Percentiles rank a stretch among this genome's conserved stretches.
These are phyloP conservation scores for Okamejei kenojei DNA, from an alignment of 2,797 vertebrate species.

Conservation along the genomic window DNA sequence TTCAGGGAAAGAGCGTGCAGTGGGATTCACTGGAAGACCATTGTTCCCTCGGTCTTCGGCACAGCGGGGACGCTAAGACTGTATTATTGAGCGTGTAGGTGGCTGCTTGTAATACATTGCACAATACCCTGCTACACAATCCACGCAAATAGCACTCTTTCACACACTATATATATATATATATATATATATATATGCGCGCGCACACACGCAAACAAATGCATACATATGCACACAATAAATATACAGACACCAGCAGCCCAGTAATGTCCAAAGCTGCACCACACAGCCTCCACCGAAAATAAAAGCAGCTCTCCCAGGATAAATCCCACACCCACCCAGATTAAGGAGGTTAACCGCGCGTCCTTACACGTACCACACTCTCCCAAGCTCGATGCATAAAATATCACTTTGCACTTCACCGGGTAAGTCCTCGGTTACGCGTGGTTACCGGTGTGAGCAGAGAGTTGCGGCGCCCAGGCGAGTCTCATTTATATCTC, in stretches of 20 bases:
- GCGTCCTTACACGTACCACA: neutral
- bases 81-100: neutral
- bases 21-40: neutral
- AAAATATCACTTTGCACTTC: neutral
- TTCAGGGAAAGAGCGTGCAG: neutral
- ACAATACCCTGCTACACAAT: slow-evolving; percentile 17
- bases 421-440: neutral
- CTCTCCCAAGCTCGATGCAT: neutral
- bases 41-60: neutral
- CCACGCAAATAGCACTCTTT: neutral
- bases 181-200: neutral
- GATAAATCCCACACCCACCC: neutral
- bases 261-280: neutral
- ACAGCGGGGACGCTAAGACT: neutral
- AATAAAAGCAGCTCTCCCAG: neutral
- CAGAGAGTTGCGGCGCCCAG: too few species aligned
- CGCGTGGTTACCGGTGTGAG: neutral
- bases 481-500: neutral
- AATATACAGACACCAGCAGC: neutral
- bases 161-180: neutral
- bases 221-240: too few species aligned
- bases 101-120: neutral
- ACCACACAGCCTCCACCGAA: neutral
- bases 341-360: too few species aligned
- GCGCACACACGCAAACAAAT: neutral